Conservation (phyloP, 2,113 vertebrate species). For the Gambusia holbrooki region DNA sequence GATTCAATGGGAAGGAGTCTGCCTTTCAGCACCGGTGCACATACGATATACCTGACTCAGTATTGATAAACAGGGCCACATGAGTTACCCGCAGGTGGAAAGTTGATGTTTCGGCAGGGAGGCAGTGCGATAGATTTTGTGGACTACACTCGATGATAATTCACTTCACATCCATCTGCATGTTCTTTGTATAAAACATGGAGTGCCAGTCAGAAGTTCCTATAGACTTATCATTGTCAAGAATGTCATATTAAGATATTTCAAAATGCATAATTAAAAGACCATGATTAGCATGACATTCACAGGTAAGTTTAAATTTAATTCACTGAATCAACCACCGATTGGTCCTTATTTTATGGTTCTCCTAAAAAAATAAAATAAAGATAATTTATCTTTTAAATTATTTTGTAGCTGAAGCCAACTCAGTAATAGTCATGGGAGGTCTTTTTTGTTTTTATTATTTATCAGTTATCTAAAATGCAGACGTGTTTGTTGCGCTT, state of each 20-base stretch:
- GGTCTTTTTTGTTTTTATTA: not conserved
- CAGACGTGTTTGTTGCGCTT: conserved; percentile 12
- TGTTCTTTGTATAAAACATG: conserved; percentile 9
- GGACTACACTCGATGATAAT: conserved; percentile 21
- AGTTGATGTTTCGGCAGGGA: conserved; percentile 40
- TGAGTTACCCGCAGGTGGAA: conserved; percentile 53
- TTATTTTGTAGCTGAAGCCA: not conserved
- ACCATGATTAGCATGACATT: not conserved
- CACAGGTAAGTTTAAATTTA: not conserved
- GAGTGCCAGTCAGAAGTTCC: not conserved
- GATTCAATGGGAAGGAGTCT: conserved; percentile 67
- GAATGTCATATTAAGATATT: not conserved
- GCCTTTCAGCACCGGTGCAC: conserved; percentile 59
- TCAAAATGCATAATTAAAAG: not conserved
- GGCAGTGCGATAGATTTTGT: conserved; percentile 7
- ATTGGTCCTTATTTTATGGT: not conserved
- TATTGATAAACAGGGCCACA: conserved; percentile 69
- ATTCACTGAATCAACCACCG: not conserved
- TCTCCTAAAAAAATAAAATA: not conserved
- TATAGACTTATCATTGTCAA: no score
- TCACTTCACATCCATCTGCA: conserved; percentile 1
- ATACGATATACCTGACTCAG: conserved; percentile 49
- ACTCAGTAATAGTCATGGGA: not conserved
- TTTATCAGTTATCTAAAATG: conserved; percentile 27
- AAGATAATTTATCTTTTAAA: not conserved